A percentile compares a stretch with the other conserved stretches of the same genome.
Conservation (phyloP, 2,797 vertebrate species). For the Rhinophrynus dorsalis region DNA sequence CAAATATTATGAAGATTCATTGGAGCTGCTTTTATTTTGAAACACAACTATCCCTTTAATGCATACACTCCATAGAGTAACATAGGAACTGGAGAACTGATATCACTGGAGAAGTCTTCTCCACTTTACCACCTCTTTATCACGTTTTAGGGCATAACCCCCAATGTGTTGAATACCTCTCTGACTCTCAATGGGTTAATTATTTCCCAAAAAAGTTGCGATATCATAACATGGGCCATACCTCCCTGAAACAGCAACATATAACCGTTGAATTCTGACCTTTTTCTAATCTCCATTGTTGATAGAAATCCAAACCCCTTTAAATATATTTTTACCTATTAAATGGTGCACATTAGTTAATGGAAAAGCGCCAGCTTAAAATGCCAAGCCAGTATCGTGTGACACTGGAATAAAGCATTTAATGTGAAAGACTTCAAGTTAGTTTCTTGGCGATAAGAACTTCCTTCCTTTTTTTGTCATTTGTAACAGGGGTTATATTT, state of each 20-base stretch:
- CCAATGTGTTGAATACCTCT: too few relatives aligned
- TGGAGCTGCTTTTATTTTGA: too few relatives aligned
- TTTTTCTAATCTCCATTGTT: background rate
- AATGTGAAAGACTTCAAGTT: slow-evolving; percentile 25
- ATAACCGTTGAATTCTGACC: slow-evolving; percentile 1
- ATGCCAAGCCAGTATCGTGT: slow-evolving; percentile 27
- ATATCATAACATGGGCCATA: too few relatives aligned
- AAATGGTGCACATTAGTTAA: slow-evolving; percentile 13
- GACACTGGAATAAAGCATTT: background rate
- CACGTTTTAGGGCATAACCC: too few relatives aligned
- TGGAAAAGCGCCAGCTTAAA: slow-evolving; percentile 5
- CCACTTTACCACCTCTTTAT: too few relatives aligned
- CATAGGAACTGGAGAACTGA: too few relatives aligned
- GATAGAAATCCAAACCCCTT: background rate
- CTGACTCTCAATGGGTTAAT: too few relatives aligned
- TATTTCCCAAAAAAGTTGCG: too few relatives aligned
- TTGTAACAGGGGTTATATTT: slow-evolving; percentile 12
- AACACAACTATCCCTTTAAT: too few relatives aligned
- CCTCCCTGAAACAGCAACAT: background rate
- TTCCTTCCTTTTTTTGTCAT: slow-evolving; percentile 39
- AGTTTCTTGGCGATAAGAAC: slow-evolving; percentile 40
- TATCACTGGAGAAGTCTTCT: too few relatives aligned
- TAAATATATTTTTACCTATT: slow-evolving; percentile 23
- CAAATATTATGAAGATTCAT: too few relatives aligned
- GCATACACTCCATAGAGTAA: too few relatives aligned